phyloP scores from a whole-genome alignment of 2,888 invertebrate species.

The Tachystola acroxantha region DNA sequence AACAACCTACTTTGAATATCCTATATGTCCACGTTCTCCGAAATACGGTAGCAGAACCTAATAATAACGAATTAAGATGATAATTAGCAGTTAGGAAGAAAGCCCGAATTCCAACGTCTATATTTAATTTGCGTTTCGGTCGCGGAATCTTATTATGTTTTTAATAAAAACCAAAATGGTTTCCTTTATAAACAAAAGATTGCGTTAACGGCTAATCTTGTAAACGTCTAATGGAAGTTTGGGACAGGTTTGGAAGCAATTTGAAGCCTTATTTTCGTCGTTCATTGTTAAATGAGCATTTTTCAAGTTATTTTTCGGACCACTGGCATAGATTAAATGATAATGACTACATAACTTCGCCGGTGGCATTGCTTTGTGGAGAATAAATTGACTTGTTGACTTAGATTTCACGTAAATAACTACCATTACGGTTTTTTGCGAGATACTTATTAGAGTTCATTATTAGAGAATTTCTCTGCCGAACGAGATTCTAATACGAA shows the following conservation, averaged over 20 bases:
- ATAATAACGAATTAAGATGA: constrained; percentile 54
- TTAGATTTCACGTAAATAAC: background rate
- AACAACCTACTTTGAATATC: constrained; percentile 35
- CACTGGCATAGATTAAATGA: background rate
- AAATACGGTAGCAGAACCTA: constrained; percentile 48
- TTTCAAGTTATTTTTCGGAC: background rate
- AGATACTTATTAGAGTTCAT: too few relatives aligned
- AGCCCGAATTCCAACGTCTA: constrained; percentile 35
- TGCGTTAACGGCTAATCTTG: constrained; percentile 5
- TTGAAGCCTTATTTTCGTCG: background rate
- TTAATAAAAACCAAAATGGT: constrained; percentile 9
- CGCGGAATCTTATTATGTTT: constrained; percentile 24
- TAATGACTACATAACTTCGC: background rate
- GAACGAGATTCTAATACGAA: too few relatives aligned
- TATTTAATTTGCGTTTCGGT: constrained; percentile 29
- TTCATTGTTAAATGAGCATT: background rate
- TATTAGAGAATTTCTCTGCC: too few relatives aligned
- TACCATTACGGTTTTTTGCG: too few relatives aligned
- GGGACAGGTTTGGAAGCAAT: constrained; percentile 1
- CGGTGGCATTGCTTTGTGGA: background rate
- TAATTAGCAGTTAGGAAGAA: constrained; percentile 44
- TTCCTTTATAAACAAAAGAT: constrained; percentile 7
- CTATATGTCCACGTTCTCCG: constrained; percentile 30
- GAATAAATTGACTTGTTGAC: background rate
- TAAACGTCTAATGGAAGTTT: constrained; percentile 3